These are phyloP conservation scores for Chaetops frenatus DNA, from an alignment of 2,113 vertebrate genomes.

Conservation along the genomic window DNA sequence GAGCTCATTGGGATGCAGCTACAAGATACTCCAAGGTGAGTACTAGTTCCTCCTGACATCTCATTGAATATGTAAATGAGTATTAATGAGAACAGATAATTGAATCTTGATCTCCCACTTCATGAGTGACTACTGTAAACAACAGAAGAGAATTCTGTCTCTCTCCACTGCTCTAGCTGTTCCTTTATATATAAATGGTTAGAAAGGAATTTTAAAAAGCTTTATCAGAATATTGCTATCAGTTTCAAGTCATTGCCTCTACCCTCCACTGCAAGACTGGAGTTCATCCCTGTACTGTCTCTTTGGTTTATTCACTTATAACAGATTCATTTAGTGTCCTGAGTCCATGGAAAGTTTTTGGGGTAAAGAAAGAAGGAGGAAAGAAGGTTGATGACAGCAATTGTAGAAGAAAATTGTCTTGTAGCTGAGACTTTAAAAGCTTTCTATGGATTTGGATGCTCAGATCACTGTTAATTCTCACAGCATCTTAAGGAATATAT, in stretches of 20 bases:
- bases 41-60: neutral
- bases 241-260: neutral
- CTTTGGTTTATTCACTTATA: neutral
- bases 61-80: neutral
- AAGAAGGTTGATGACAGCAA: neutral
- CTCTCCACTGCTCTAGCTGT: neutral
- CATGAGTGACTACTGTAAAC: neutral
- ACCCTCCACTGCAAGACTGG: neutral
- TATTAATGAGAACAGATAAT: neutral
- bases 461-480: neutral
- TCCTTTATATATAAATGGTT: neutral
- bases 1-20: neutral
- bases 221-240: neutral
- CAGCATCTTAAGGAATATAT: neutral
- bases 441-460: neutral
- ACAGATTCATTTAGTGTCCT: neutral
- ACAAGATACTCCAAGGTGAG: neutral
- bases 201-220: neutral
- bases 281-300: neutral
- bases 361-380: neutral
- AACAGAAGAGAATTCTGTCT: neutral
- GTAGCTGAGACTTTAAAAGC: neutral
- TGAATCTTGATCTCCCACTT: neutral
- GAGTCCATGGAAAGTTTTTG: neutral
- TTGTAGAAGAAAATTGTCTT: neutral